These are phyloP conservation scores for Thunnus albacares DNA, from an alignment of 2,797 vertebrate species.

Conservation along the genomic window DNA sequence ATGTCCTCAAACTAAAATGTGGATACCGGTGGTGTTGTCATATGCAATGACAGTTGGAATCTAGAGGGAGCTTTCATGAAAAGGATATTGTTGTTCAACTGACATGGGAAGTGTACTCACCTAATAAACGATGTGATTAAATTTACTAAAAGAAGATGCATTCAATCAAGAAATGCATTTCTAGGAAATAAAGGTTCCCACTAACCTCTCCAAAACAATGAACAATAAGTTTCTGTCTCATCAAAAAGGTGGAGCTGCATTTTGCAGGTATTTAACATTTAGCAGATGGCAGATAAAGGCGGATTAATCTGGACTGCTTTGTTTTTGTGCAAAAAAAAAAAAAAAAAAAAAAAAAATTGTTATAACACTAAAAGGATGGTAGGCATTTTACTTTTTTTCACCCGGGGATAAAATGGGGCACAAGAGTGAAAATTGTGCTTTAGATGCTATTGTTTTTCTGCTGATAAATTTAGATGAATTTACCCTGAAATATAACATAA, in stretches of 20 bases:
- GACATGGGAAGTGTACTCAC: conserved; percentile 65
- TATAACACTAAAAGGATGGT: conserved; percentile 14
- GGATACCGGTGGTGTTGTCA: conserved; percentile 56
- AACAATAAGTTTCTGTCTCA: conserved; percentile 10
- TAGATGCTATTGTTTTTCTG: conserved; percentile 37
- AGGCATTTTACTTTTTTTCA: not conserved
- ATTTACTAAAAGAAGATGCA: conserved; percentile 32
- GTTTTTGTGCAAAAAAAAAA: conserved; percentile 11
- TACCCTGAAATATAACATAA: conserved; percentile 64
- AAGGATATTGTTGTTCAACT: conserved; percentile 56
- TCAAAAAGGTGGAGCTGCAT: conserved; percentile 8
- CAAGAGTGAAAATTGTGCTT: conserved; percentile 19
- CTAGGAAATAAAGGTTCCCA: conserved; percentile 29
- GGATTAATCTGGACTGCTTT: not conserved
- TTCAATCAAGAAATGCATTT: conserved; percentile 49
- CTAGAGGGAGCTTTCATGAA: conserved; percentile 42
- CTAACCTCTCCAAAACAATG: conserved; percentile 9
- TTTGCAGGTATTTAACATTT: conserved; percentile 48
- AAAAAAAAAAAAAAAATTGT: too few species aligned
- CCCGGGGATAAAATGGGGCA: conserved; percentile 16
- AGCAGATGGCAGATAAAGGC: not conserved
- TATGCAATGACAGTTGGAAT: conserved; percentile 66
- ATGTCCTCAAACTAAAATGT: conserved; percentile 42
- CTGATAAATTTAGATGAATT: conserved; percentile 73
- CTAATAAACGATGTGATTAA: conserved; percentile 51